Evolutionary conservation across 2,888 invertebrate species (phyloP).

Genomic region (Pseudoips prasinana): DNA sequence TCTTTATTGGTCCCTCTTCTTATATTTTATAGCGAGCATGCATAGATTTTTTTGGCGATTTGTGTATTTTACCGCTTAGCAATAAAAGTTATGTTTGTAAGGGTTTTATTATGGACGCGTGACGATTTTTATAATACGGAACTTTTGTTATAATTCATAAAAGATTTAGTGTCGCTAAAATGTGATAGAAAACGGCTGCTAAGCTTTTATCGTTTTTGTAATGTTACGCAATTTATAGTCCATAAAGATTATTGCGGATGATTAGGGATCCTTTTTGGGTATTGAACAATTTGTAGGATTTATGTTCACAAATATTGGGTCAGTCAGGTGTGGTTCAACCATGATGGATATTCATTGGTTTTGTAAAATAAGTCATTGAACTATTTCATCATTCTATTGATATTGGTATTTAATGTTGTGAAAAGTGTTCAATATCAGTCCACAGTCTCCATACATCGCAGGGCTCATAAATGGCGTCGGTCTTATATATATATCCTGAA

Average conservation of each 20-base stretch:
- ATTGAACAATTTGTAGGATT: conserved; percentile 1
- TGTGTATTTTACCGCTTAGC: conserved; percentile 62
- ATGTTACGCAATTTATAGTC: conserved; percentile 26
- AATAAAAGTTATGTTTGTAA: conserved; percentile 69
- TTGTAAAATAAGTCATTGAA: no score
- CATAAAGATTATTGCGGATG: conserved; percentile 19
- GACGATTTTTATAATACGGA: conserved; percentile 65
- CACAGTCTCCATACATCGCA: no score
- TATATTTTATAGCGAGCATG: conserved; percentile 69
- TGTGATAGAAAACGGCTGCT: conserved; percentile 24
- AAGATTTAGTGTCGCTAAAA: conserved; percentile 41
- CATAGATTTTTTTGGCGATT: conserved; percentile 72
- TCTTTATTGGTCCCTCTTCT: conserved; percentile 68
- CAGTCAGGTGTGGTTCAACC: no score
- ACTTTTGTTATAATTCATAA: conserved; percentile 69
- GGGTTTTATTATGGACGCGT: conserved; percentile 64
- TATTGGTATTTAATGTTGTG: no score
- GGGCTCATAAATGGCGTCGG: no score
- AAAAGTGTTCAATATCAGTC: no score
- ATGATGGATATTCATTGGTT: no score
- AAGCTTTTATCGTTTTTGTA: conserved; percentile 29
- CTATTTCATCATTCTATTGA: no score
- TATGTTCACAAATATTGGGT: background rate
- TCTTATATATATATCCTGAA: no score
- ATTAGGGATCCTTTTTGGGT: conserved; percentile 2